phyloP scores from a whole-genome alignment of 2,888 invertebrate species.

The Listrodromus nycthemerus region DNA sequence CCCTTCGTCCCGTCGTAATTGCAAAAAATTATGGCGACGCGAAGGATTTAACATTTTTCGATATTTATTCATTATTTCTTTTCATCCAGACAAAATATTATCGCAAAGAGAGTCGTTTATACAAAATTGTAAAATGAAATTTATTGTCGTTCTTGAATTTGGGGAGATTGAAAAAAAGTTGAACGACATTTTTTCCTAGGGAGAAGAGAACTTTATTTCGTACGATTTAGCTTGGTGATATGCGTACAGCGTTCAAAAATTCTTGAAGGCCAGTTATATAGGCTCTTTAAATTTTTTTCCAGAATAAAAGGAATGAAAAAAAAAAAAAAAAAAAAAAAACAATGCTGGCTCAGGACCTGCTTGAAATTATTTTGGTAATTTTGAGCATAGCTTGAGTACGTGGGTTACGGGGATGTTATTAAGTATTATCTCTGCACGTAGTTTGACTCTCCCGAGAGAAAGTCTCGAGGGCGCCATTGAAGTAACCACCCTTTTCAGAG shows the following conservation, averaged over 20 bases:
- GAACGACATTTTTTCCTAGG: constrained; percentile 9
- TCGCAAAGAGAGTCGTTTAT: constrained; percentile 30
- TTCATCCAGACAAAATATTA: constrained; percentile 1
- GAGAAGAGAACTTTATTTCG: constrained; percentile 29
- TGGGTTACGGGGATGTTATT: constrained; percentile 21
- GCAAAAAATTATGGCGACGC: constrained; percentile 12
- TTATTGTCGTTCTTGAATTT: constrained; percentile 15
- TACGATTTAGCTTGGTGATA: background rate
- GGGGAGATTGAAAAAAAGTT: background rate
- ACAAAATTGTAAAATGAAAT: constrained; percentile 1
- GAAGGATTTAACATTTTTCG: constrained; percentile 1
- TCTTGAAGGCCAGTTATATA: background rate
- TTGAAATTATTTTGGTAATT: constrained; percentile 38
- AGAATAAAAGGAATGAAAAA: no score
- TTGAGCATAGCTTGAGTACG: constrained; percentile 9
- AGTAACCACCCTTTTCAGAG: background rate
- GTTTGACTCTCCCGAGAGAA: no score
- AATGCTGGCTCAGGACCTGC: background rate
- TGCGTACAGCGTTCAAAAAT: constrained; percentile 2
- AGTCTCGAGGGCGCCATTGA: background rate
- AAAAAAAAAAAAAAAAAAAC: background rate
- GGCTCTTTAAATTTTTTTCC: background rate
- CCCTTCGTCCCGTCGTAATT: constrained; percentile 16
- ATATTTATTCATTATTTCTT: no score
- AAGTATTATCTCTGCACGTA: background rate